phyloP scores from a whole-genome alignment of 2,888 invertebrate species.

The Yponomeuta malinellus region DNA sequence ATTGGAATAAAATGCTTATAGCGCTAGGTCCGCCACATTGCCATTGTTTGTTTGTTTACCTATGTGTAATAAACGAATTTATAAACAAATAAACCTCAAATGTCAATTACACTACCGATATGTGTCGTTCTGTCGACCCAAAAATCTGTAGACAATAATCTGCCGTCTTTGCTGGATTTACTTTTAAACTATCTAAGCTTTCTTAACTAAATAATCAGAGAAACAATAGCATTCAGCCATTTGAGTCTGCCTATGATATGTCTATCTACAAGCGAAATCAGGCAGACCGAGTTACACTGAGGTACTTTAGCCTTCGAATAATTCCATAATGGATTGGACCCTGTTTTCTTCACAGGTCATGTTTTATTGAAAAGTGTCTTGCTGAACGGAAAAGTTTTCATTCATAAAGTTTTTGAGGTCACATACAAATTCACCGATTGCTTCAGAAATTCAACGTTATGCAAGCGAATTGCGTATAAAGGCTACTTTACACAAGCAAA shows the following conservation, averaged over 20 bases:
- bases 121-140: too few relatives aligned
- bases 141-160: too few relatives aligned
- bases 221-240: neutral
- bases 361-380: conserved; percentile 2
- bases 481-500: neutral
- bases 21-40: too few relatives aligned
- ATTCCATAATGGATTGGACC: neutral
- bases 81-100: too few relatives aligned
- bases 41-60: too few relatives aligned
- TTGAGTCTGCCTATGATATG: neutral
- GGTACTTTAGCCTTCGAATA: conserved; percentile 3
- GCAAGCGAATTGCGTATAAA: neutral
- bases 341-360: neutral
- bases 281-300: neutral
- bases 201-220: too few relatives aligned
- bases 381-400: neutral
- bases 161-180: too few relatives aligned
- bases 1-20: too few relatives aligned
- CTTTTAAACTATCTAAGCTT: too few relatives aligned
- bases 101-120: too few relatives aligned
- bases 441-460: neutral
- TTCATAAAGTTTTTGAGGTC: conserved; percentile 12
- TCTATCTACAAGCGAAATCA: neutral
- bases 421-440: neutral
- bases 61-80: too few relatives aligned